Conservation (phyloP, 2,113 vertebrate genomes). For the Uria aalge region DNA sequence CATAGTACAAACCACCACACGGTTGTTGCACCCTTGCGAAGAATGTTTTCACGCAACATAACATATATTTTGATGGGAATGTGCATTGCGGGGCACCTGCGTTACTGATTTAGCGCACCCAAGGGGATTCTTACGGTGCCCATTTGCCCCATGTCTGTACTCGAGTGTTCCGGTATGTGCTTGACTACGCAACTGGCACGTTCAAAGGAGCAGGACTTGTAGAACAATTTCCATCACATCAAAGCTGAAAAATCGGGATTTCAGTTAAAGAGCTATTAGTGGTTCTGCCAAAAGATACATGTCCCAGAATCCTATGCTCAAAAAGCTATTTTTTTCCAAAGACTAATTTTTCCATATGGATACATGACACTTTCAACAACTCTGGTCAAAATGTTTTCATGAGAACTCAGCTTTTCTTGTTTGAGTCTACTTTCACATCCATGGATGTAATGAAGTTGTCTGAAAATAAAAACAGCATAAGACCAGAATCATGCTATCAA, state of each 20-base stretch:
- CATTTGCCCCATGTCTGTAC: neutral
- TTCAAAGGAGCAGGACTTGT: neutral
- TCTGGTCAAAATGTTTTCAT: neutral
- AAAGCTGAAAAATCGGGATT: neutral
- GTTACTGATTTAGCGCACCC: too few species aligned
- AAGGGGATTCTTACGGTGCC: neutral
- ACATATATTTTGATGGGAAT: neutral
- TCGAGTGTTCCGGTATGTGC: neutral
- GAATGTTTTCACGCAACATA: neutral
- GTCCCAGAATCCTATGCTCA: neutral
- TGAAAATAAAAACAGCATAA: neutral
- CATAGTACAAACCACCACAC: accelerated
- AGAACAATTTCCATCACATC: neutral
- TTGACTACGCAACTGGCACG: neutral
- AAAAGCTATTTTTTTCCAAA: neutral
- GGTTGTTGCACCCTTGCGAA: neutral
- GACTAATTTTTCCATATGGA: neutral
- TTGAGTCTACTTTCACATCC: neutral
- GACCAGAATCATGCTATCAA: neutral
- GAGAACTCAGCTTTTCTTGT: neutral
- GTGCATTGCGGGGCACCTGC: accelerated
- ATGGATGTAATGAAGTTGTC: neutral
- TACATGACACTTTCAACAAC: neutral
- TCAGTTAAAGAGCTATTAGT: neutral
- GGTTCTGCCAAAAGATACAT: neutral